A percentile compares a stretch with the other conserved stretches of the same genome.
Evolutionary conservation across 37 sponge, comb jelly and placozoan genomes (phyloP).

Genomic region (Cliona cf. orientalis): DNA sequence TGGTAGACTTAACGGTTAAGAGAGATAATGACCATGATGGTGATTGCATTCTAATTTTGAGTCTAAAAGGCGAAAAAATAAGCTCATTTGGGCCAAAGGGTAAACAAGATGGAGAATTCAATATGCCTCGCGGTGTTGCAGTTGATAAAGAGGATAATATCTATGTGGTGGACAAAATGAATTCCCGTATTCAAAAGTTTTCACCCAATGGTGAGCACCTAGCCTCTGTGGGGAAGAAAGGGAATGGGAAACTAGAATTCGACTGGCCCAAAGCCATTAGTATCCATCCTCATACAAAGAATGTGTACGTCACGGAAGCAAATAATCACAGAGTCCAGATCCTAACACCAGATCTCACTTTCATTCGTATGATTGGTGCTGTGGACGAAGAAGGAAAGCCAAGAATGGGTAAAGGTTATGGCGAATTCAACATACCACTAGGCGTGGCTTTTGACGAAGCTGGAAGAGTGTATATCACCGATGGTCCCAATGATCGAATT

Average conservation of each 20-base stretch:
- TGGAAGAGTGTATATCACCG: no score
- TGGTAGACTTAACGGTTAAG: no score
- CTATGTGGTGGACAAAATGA: no score
- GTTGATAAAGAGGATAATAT: no score
- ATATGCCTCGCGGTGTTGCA: neutral
- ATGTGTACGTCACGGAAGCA: slow-evolving; percentile 42
- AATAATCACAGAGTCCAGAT: slow-evolving; percentile 43
- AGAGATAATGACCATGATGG: no score
- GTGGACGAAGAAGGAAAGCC: no score
- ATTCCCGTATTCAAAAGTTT: slow-evolving; percentile 35
- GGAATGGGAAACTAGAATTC: slow-evolving; percentile 37
- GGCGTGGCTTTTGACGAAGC: no score
- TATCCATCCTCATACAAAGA: slow-evolving; percentile 21
- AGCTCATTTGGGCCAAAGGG: slow-evolving; percentile 12
- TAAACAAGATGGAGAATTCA: neutral
- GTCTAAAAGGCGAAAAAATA: neutral
- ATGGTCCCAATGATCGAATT: no score
- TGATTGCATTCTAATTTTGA: neutral
- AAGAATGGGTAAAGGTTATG: no score
- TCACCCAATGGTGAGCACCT: slow-evolving; percentile 35
- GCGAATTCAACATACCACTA: no score
- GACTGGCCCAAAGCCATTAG: slow-evolving; percentile 43
- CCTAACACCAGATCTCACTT: no score
- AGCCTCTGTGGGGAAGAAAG: slow-evolving; percentile 33
- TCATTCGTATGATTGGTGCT: no score